phyloP scores from a whole-genome alignment of 2,888 invertebrate species.

The Polydrusus tereticollis region DNA sequence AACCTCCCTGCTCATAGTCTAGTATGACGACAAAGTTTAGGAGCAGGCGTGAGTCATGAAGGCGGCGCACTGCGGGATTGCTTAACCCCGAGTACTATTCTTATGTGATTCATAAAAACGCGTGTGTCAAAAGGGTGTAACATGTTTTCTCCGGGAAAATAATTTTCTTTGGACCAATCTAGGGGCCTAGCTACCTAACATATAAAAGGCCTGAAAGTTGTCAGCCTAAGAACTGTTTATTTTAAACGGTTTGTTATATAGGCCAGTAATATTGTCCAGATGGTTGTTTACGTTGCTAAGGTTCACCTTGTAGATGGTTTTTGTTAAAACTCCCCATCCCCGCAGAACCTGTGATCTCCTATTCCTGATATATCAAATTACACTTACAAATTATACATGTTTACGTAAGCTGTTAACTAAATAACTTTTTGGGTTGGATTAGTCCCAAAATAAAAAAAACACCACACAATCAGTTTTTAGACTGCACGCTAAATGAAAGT shows the following conservation, averaged over 20 bases:
- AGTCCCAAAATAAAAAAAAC: slow-evolving; percentile 57
- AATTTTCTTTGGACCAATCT: too few species aligned
- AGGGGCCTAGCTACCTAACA: neutral
- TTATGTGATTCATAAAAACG: too few species aligned
- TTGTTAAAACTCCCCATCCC: slow-evolving; percentile 50
- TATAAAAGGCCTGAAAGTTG: slow-evolving; percentile 1
- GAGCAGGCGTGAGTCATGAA: too few species aligned
- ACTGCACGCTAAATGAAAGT: slow-evolving; percentile 68
- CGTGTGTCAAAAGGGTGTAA: too few species aligned
- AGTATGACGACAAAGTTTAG: too few species aligned
- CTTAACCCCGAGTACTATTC: too few species aligned
- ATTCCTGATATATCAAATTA: slow-evolving; percentile 67
- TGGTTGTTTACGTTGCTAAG: slow-evolving; percentile 16
- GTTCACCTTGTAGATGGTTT: slow-evolving; percentile 22
- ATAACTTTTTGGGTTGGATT: slow-evolving; percentile 59
- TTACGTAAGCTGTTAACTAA: slow-evolving; percentile 59
- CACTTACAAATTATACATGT: slow-evolving; percentile 64
- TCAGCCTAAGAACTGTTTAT: neutral
- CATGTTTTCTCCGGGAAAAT: too few species aligned
- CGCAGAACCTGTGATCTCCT: slow-evolving; percentile 67
- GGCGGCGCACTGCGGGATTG: too few species aligned
- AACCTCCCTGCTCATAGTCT: too few species aligned
- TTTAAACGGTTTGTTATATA: neutral
- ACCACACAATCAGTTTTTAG: slow-evolving; percentile 69
- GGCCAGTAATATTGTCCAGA: slow-evolving; percentile 25